These are phyloP conservation scores for Thysanoteuthis rhombus DNA, from an alignment of 2,888 invertebrate species.

Conservation along the genomic window DNA sequence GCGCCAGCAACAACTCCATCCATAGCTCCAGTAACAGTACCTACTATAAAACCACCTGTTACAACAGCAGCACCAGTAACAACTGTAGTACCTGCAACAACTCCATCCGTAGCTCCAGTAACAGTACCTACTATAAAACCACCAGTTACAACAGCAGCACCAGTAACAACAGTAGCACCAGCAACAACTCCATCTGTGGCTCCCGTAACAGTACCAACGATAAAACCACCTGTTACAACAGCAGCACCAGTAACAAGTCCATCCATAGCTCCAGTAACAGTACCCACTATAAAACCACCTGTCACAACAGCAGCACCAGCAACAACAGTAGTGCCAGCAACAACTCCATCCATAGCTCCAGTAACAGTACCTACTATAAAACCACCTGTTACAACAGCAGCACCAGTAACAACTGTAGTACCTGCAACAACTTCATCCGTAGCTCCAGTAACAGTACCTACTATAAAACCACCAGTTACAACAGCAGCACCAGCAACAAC, in stretches of 20 bases:
- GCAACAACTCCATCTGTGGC: too few species aligned
- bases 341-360: neutral
- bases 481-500: neutral
- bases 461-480: neutral
- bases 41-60: too few species aligned
- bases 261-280: neutral
- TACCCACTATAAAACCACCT: too few species aligned
- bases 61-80: too few species aligned
- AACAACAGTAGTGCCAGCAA: neutral
- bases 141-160: neutral
- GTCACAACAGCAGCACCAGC: neutral
- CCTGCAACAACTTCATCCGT: neutral
- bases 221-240: too few species aligned
- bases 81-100: too few species aligned
- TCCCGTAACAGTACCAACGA: too few species aligned
- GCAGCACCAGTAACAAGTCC: neutral
- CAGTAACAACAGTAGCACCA: neutral
- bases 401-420: neutral
- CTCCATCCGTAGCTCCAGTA: too few species aligned
- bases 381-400: too few species aligned
- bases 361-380: neutral
- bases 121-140: neutral
- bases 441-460: neutral
- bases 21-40: neutral
- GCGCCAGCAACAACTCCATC: neutral